phyloP scores from a whole-genome alignment of 2,888 invertebrate genomes.

The Nysson spinosus region DNA sequence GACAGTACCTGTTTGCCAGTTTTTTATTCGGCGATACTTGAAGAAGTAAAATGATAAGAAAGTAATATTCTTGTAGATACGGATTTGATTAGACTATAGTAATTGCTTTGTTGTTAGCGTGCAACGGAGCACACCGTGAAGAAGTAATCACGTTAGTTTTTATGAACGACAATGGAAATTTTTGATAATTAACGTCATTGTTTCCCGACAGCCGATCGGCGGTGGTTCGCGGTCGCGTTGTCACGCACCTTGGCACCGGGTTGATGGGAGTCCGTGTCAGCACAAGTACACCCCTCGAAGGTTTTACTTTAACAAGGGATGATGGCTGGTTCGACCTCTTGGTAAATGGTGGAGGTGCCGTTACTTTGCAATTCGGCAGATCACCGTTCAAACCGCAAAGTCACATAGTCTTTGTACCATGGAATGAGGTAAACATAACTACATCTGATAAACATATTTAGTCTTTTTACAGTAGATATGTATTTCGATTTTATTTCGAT shows the following conservation, averaged over 20 bases:
- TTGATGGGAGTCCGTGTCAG: constrained; percentile 97
- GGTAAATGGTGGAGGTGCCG: constrained; percentile 99
- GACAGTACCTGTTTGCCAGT: constrained; percentile 28
- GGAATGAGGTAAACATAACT: constrained; percentile 88
- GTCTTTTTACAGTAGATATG: too few relatives aligned
- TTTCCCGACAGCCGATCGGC: constrained; percentile 90
- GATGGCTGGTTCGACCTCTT: constrained; percentile 98
- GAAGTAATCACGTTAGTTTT: constrained; percentile 45
- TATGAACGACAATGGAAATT: constrained; percentile 6
- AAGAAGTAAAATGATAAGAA: constrained; percentile 22
- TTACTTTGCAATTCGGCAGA: constrained; percentile 95
- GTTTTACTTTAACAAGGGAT: constrained; percentile 94
- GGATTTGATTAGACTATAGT: constrained; percentile 55
- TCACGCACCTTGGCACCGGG: constrained; percentile 93
- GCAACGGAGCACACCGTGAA: constrained; percentile 46
- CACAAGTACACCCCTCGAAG: constrained; percentile 95
- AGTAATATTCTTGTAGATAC: constrained; percentile 63
- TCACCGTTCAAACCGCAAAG: constrained; percentile 93
- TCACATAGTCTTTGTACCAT: constrained; percentile 94
- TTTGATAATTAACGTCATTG: constrained; percentile 46
- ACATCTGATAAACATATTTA: too few relatives aligned
- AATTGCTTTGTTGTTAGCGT: constrained; percentile 60
- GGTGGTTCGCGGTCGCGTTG: constrained; percentile 96
- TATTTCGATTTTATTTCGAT: too few relatives aligned
- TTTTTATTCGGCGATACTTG: constrained; percentile 11